Percentiles rank a stretch among this genome's conserved stretches.
Evolutionary conservation across 2,888 invertebrate species (phyloP).

Genomic region (Allolobophora icterica): DNA sequence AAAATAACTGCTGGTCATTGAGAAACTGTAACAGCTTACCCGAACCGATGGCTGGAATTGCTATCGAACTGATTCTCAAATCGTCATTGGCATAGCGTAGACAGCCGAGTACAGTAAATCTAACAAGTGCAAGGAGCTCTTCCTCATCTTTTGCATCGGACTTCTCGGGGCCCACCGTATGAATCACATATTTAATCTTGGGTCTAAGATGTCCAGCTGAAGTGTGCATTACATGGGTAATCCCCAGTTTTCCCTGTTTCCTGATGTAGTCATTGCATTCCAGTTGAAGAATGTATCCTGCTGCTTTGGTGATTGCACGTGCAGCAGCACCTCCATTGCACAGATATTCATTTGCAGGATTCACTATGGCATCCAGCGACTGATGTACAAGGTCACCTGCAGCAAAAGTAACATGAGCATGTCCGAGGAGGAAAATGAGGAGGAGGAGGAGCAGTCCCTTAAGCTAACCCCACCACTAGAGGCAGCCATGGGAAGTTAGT

Average conservation of each 20-base stretch:
- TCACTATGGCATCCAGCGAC: constrained; percentile 20
- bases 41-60: constrained; percentile 7
- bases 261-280: not conserved
- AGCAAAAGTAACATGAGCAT: not conserved
- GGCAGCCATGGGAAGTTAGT: too few species aligned
- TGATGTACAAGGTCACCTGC: not conserved
- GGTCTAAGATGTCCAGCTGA: constrained; percentile 3
- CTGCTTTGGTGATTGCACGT: not conserved
- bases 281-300: not conserved
- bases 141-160: not conserved
- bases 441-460: too few species aligned
- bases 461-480: too few species aligned
- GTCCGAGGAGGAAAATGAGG: too few species aligned
- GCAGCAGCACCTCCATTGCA: not conserved
- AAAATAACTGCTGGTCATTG: not conserved
- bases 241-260: not conserved
- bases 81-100: not conserved
- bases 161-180: not conserved
- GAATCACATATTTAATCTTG: not conserved
- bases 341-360: not conserved
- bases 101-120: not conserved
- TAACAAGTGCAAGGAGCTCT: not conserved
- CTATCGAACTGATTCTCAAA: not conserved
- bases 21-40: not conserved
- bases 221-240: not conserved